Evolutionary conservation across 2,797 vertebrate species (phyloP).

Genomic region (Merluccius polli): DNA sequence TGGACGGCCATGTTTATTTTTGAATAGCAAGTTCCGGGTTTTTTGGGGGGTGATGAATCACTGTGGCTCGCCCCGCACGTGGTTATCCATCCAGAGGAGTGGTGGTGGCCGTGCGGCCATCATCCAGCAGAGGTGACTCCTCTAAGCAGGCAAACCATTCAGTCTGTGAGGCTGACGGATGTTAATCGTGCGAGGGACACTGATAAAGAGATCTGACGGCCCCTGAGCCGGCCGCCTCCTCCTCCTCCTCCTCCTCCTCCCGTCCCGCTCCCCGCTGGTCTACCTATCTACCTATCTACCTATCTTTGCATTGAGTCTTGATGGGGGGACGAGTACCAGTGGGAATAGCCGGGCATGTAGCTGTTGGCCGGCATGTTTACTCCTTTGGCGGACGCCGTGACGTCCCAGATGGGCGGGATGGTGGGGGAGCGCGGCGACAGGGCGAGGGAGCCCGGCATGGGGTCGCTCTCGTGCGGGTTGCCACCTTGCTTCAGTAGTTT

Average conservation of each 20-base stretch:
- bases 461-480: conserved; percentile 92
- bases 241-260: conserved; percentile 48
- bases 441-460: conserved; percentile 85
- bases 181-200: conserved; percentile 58
- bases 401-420: conserved; percentile 97
- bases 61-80: conserved; percentile 43
- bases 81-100: conserved; percentile 50
- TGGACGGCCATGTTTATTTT: conserved; percentile 58
- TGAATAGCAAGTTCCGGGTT: conserved; percentile 42
- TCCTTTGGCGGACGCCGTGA: conserved; percentile 93
- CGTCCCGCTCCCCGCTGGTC: conserved; percentile 61
- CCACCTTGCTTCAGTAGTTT: conserved; percentile 94
- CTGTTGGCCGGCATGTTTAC: conserved; percentile 96
- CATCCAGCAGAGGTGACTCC: conserved; percentile 37
- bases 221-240: conserved; percentile 33
- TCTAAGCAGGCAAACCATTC: conserved; percentile 45
- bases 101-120: conserved; percentile 22
- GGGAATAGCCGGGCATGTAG: conserved; percentile 98
- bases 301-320: conserved; percentile 99
- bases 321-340: conserved; percentile 98
- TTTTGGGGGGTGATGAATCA: conserved; percentile 59
- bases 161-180: conserved; percentile 58
- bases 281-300: conserved; percentile 92
- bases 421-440: conserved; percentile 92
- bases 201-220: conserved; percentile 50